Evolutionary conservation across 2,888 invertebrate species (phyloP).

Genomic region (Dryococelus australis): DNA sequence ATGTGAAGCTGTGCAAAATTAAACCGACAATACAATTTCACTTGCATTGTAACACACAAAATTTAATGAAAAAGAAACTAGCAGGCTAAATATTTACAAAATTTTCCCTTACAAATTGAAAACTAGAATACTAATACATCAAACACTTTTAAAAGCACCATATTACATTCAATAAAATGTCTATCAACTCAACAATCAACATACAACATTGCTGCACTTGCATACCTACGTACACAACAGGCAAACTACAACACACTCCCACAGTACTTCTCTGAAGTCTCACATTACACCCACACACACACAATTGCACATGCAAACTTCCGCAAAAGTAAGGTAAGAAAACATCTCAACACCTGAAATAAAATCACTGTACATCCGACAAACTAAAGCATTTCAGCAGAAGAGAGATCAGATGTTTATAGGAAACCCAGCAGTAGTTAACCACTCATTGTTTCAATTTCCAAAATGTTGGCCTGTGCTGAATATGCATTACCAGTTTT

Average conservation of each 20-base stretch:
- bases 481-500: neutral
- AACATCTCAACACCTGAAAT: too few relatives aligned
- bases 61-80: neutral
- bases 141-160: neutral
- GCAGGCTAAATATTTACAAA: neutral
- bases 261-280: neutral
- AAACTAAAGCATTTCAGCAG: too few relatives aligned
- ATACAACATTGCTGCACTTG: neutral
- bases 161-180: constrained; percentile 2
- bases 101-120: neutral
- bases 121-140: neutral
- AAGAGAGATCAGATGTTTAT: too few relatives aligned
- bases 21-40: too few relatives aligned
- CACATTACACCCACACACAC: neutral
- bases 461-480: constrained; percentile 16
- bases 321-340: too few relatives aligned
- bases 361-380: too few relatives aligned
- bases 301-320: too few relatives aligned
- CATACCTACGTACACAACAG: neutral
- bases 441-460: neutral
- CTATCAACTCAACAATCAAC: neutral
- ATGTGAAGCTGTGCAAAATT: too few relatives aligned
- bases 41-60: too few relatives aligned
- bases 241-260: neutral
- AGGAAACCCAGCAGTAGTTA: too few relatives aligned